Evolutionary conservation across 2,113 vertebrate species (phyloP), one percentile per base, ranked within the genome.

Genomic region (Microcebus tavaratra): DNA sequence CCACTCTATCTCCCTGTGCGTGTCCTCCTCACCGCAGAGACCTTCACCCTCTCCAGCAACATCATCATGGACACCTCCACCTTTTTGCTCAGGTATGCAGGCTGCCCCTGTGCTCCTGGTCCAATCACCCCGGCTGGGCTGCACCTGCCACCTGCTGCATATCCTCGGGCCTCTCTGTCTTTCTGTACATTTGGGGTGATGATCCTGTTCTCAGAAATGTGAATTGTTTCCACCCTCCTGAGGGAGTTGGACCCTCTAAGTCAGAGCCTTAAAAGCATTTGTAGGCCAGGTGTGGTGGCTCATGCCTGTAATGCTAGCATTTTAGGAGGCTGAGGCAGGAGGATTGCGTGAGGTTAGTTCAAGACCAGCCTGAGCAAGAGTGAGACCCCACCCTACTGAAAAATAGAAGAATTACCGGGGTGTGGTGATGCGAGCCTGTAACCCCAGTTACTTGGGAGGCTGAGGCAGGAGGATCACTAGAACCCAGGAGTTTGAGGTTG

Each of bases 11-110:
- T 99, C 89, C 99, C 99, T 0, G 96, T 99, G 95, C 98, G 99
- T 13, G 97, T 99, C 91, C 97, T 99, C 68, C 98, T 99, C 96
- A 99, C 99, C 0, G 99, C 99, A 0, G 99, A 99, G 98, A 99
- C 99, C 91, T 99, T 99, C 98, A 99, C 99, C 50, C 98, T 99
- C 59, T 99, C 99, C 95, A 99, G 99, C 92, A 99, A 99, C 90
- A 99, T 99, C 93, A 99, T 99, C 61, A 99, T 99, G 90, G 99
- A 99, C 97, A 99, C 99, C 0, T 99, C 99, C 3, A 99, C 99
- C 81, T 99, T 99, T 97, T 99, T 99, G 97, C 99, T 99, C 98
- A 99, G 99, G 99, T 99, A 94, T 17, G 36, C 14, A 2, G 21
- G 80, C 67, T 48, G 8, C 57, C 61, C 61, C 29, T 13, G 9